Conservation (phyloP, 2,888 invertebrate species). For the Orthosia gracilis region DNA sequence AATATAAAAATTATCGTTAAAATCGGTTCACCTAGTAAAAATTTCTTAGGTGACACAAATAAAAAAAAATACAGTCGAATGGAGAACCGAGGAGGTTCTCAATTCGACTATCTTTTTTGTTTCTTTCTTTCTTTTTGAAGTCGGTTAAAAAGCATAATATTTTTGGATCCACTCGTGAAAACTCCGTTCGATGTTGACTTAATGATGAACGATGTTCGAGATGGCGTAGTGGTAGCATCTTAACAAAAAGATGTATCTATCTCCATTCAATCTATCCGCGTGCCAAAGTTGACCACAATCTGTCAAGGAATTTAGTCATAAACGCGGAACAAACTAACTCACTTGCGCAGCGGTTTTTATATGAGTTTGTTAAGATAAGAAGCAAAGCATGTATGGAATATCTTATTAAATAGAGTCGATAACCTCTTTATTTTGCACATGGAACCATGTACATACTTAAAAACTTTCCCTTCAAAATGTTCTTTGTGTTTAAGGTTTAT, state of each 20-base stretch:
- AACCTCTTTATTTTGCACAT: slow-evolving; percentile 21
- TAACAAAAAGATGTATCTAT: not conserved
- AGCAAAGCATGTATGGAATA: slow-evolving; percentile 34
- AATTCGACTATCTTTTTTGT: too few species aligned
- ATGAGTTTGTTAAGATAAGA: slow-evolving; percentile 24
- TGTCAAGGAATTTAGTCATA: not conserved
- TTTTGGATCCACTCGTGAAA: too few species aligned
- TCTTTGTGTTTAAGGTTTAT: too few species aligned
- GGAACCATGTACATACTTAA: not conserved
- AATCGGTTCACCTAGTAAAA: too few species aligned
- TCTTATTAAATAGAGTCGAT: slow-evolving; percentile 3
- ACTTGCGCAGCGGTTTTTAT: slow-evolving; percentile 2
- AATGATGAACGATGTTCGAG: not conserved
- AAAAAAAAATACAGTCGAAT: too few species aligned
- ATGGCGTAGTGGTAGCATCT: not conserved
- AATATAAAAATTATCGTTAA: too few species aligned
- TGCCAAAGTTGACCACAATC: not conserved
- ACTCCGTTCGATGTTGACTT: too few species aligned
- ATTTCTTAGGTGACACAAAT: too few species aligned
- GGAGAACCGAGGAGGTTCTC: too few species aligned
- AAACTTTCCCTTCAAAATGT: too few species aligned
- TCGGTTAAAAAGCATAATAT: too few species aligned
- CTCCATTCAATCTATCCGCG: not conserved
- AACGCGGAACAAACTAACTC: not conserved
- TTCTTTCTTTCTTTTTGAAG: too few species aligned